A percentile compares a stretch with the other conserved stretches of the same genome.
Conservation (phyloP, 2,113 vertebrate genomes). For the Phyllopteryx taeniolatus region DNA sequence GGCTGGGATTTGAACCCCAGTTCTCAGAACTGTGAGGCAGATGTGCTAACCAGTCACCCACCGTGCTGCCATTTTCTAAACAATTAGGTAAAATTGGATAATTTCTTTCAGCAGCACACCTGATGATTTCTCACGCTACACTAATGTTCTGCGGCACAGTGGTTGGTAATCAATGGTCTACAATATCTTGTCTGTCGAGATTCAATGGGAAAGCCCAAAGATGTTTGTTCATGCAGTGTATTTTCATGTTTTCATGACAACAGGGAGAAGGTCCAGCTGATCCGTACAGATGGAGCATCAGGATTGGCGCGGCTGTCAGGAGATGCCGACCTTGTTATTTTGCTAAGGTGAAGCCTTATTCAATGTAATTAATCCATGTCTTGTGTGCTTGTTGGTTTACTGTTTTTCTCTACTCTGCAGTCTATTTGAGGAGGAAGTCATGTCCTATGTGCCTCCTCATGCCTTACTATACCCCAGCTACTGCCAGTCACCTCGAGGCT, state of each 20-base stretch:
- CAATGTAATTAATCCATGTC: background rate
- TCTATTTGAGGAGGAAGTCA: conserved; percentile 93
- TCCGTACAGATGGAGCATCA: conserved; percentile 86
- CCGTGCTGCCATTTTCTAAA: too few relatives aligned
- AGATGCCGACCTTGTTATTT: conserved; percentile 90
- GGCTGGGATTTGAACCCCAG: too few relatives aligned
- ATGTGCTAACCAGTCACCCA: too few relatives aligned
- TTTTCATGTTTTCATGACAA: conserved; percentile 5
- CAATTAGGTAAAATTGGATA: too few relatives aligned
- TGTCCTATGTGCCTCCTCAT: conserved; percentile 92
- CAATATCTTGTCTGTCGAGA: background rate
- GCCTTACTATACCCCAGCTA: conserved; percentile 93
- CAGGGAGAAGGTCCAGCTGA: conserved; percentile 96
- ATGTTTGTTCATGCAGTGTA: background rate
- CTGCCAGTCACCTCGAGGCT: conserved; percentile 76
- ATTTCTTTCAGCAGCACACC: too few relatives aligned
- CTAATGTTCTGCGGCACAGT: too few relatives aligned
- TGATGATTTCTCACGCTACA: too few relatives aligned
- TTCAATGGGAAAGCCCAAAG: fast-evolving
- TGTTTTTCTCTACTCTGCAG: conserved; percentile 53
- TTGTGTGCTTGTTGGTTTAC: background rate
- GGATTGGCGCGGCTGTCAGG: conserved; percentile 88
- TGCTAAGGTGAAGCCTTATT: conserved; percentile 77
- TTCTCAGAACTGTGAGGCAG: too few relatives aligned
- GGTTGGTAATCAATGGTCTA: background rate